phyloP scores from a whole-genome alignment of 2,113 vertebrate species.

The Podarcis muralis region DNA sequence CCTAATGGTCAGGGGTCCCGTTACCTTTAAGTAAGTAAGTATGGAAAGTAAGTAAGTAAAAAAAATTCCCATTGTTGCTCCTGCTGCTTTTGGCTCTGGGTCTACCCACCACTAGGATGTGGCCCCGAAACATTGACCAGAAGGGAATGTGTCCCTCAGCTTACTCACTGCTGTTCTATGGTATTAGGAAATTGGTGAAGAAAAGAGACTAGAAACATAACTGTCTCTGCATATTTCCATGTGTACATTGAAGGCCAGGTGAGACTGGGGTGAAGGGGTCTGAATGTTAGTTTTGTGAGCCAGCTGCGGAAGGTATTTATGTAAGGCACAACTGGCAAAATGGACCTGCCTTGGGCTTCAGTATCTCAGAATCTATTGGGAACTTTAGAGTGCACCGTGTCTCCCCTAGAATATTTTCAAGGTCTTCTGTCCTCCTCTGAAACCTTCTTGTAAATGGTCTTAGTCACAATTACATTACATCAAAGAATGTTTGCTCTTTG shows the following conservation, averaged over 20 bases:
- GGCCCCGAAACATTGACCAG: too few relatives aligned
- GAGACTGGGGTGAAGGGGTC: slow-evolving; percentile 31
- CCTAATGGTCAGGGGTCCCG: too few relatives aligned
- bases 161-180: too few relatives aligned
- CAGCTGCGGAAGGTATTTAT: slow-evolving; percentile 65
- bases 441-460: slow-evolving; percentile 59
- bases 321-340: slow-evolving; percentile 41
- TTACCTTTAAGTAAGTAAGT: too few relatives aligned
- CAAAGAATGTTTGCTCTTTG: slow-evolving; percentile 80
- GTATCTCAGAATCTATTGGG: slow-evolving; percentile 34
- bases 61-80: too few relatives aligned
- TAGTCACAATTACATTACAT: slow-evolving; percentile 71
- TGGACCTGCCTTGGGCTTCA: slow-evolving; percentile 33
- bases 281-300: slow-evolving; percentile 46
- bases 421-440: slow-evolving; percentile 62
- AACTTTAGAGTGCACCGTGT: slow-evolving; percentile 31
- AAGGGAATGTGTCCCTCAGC: too few relatives aligned
- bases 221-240: neutral
- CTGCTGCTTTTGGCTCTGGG: too few relatives aligned
- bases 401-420: slow-evolving; percentile 70
- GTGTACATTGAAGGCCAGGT: slow-evolving; percentile 37
- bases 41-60: too few relatives aligned
- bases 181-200: too few relatives aligned
- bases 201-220: too few relatives aligned
- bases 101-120: too few relatives aligned